These are phyloP conservation scores for Erpetoichthys calabaricus DNA, from an alignment of 2,797 vertebrate genomes.

Conservation along the genomic window DNA sequence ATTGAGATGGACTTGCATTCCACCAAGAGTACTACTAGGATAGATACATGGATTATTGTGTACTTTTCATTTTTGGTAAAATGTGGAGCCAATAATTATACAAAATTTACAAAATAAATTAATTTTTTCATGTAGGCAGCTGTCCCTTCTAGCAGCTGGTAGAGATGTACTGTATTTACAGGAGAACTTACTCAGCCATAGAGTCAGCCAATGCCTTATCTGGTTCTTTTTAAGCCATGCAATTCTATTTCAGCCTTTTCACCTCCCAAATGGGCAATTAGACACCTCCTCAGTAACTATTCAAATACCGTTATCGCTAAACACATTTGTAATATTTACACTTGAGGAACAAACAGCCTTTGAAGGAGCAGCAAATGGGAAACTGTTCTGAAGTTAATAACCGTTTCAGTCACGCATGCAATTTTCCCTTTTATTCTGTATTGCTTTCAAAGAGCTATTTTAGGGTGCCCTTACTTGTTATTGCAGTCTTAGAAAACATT, in stretches of 20 bases:
- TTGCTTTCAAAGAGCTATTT: conserved; percentile 12
- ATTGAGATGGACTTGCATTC: too few species aligned
- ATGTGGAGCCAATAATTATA: too few species aligned
- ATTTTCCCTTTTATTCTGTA: conserved; percentile 5
- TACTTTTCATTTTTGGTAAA: too few species aligned
- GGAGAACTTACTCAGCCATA: neutral
- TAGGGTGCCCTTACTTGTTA: conserved; percentile 9
- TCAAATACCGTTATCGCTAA: conserved; percentile 4
- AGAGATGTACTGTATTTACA: neutral
- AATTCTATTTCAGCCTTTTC: conserved; percentile 2
- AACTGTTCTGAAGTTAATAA: conserved; percentile 14
- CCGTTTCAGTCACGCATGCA: conserved; percentile 13
- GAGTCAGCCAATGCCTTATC: neutral
- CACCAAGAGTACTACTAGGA: too few species aligned
- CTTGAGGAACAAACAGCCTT: conserved; percentile 4
- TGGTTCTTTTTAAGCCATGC: neutral
- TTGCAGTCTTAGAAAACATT: conserved; percentile 11
- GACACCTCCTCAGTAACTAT: conserved; percentile 6
- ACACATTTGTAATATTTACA: conserved; percentile 10
- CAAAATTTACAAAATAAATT: too few species aligned
- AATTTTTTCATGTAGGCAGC: too few species aligned
- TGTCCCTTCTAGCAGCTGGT: too few species aligned
- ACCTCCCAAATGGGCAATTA: conserved; percentile 12
- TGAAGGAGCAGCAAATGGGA: conserved; percentile 7
- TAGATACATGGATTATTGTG: too few species aligned